phyloP scores from a whole-genome alignment of 2,113 vertebrate species.

The Amphiprion percula region DNA sequence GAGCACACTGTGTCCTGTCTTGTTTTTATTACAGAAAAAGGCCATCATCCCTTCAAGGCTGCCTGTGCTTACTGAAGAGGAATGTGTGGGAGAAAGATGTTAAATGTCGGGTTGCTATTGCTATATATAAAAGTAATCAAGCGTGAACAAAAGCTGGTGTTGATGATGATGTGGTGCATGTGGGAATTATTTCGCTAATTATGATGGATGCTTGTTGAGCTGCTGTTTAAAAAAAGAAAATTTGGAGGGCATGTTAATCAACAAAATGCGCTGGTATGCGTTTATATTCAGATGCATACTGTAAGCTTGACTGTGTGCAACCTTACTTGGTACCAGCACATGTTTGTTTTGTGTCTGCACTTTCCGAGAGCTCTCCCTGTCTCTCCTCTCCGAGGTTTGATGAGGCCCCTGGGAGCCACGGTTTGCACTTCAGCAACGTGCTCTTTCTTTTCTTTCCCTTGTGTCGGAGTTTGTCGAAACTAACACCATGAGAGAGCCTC shows the following conservation, averaged over 20 bases:
- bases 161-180: slow-evolving; percentile 61
- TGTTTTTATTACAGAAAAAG: slow-evolving; percentile 71
- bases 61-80: slow-evolving; percentile 48
- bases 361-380: slow-evolving; percentile 27
- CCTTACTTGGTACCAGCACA: slow-evolving; percentile 9
- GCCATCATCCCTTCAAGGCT: slow-evolving; percentile 29
- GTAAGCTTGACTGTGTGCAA: slow-evolving; percentile 25
- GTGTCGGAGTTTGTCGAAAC: slow-evolving; percentile 49
- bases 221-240: slow-evolving; percentile 13
- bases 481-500: slow-evolving; percentile 49
- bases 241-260: slow-evolving; percentile 46
- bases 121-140: slow-evolving; percentile 72
- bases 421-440: slow-evolving; percentile 47
- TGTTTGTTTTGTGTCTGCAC: slow-evolving; percentile 33
- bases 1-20: slow-evolving; percentile 60
- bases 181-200: slow-evolving; percentile 70
- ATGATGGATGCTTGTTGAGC: slow-evolving; percentile 66
- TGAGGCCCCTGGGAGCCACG: slow-evolving; percentile 58
- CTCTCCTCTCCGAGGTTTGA: slow-evolving; percentile 48
- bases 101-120: slow-evolving; percentile 54
- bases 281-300: not conserved
- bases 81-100: slow-evolving; percentile 68
- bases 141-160: slow-evolving; percentile 63
- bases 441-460: not conserved
- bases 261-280: slow-evolving; percentile 29